Conservation (phyloP, 2,797 vertebrate genomes). For the Peromyscus eremicus region DNA sequence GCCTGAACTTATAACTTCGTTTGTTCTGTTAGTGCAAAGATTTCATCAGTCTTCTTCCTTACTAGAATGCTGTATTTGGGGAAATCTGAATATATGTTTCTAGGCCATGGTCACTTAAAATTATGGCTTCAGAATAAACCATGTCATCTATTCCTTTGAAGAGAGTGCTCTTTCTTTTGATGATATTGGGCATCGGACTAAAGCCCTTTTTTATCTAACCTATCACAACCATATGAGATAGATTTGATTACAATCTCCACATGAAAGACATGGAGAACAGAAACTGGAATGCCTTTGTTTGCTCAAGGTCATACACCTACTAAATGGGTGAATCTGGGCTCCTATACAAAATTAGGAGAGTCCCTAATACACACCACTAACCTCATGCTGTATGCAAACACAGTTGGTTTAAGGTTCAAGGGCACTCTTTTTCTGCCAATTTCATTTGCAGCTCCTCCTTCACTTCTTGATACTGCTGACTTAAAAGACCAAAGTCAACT, state of each 20-base stretch:
- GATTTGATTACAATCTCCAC: slow-evolving; percentile 2
- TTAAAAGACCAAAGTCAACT: slow-evolving; percentile 40
- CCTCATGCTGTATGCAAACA: not conserved
- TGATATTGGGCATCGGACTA: not conserved
- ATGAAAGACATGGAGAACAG: not conserved
- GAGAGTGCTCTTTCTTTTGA: not conserved
- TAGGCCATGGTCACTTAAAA: not conserved
- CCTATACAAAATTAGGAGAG: not conserved
- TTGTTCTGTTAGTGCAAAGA: not conserved
- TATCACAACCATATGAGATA: not conserved
- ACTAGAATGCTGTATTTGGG: not conserved
- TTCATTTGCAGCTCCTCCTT: not conserved
- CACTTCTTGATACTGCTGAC: not conserved
- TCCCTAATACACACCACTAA: not conserved
- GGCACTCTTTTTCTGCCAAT: not conserved
- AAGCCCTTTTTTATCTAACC: slow-evolving; percentile 17
- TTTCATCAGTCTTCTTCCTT: not conserved
- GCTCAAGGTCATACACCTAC: not conserved
- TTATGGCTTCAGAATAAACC: not conserved
- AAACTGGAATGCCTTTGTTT: not conserved
- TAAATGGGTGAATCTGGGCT: not conserved
- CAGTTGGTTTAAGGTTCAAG: not conserved
- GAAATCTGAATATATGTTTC: not conserved
- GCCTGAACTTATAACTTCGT: not conserved
- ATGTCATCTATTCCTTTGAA: not conserved